These are phyloP conservation scores for Agriopis marginaria DNA, from an alignment of 2,888 invertebrate genomes.

Conservation along the genomic window DNA sequence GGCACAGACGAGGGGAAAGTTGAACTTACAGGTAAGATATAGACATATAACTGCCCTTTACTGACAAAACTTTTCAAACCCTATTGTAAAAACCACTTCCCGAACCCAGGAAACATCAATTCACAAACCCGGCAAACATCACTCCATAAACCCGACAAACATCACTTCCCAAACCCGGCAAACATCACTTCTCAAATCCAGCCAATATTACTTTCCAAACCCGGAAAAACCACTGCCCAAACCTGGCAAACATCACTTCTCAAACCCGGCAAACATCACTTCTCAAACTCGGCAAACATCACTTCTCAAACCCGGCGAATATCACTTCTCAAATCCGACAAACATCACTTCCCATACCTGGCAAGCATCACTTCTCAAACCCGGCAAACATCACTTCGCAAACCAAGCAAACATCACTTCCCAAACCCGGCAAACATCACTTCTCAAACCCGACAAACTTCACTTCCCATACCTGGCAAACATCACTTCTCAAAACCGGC, in stretches of 20 bases:
- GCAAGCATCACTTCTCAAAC: not conserved
- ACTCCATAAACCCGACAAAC: not conserved
- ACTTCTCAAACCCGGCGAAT: not conserved
- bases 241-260: not conserved
- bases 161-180: not conserved
- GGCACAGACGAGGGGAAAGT: slow-evolving; percentile 93
- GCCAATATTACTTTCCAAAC: not conserved
- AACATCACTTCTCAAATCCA: not conserved
- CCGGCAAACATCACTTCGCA: not conserved
- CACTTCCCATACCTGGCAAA: not conserved
- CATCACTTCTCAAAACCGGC: not conserved
- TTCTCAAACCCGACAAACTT: not conserved
- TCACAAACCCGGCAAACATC: not conserved
- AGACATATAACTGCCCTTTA: not conserved
- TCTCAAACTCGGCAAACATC: not conserved
- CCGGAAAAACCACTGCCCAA: not conserved
- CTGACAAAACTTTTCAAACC: not conserved
- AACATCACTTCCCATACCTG: not conserved
- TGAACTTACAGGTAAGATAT: slow-evolving; percentile 92
- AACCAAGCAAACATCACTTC: not conserved
- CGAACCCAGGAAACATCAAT: not conserved
- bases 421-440: not conserved
- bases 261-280: not conserved
- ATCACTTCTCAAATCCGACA: not conserved
- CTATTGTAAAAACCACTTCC: not conserved